Evolutionary conservation across 1,140 invertebrate genomes (phyloP).

Genomic region (Conus ventricosus): DNA sequence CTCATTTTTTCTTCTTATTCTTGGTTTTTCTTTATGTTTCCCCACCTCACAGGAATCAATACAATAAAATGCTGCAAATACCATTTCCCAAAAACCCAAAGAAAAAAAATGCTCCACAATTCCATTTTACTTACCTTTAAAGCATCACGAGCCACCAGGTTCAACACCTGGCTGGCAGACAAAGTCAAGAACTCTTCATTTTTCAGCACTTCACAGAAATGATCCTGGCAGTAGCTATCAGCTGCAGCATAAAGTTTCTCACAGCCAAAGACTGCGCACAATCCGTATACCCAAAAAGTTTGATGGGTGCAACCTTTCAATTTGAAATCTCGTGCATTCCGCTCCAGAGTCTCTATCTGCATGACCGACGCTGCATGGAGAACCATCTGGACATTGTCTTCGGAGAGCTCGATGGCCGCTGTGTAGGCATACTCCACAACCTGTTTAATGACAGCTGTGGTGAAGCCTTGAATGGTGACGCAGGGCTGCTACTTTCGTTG

Average conservation of each 20-base stretch:
- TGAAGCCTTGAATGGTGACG: constrained; percentile 42
- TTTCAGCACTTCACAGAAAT: constrained; percentile 48
- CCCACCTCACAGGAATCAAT: too few species aligned
- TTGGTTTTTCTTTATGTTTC: too few species aligned
- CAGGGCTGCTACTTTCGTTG: constrained; percentile 37
- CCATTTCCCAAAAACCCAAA: too few species aligned
- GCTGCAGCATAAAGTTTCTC: constrained; percentile 36
- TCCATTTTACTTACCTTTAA: constrained; percentile 24
- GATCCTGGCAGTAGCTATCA: constrained; percentile 45
- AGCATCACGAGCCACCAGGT: constrained; percentile 33
- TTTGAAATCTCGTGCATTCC: constrained; percentile 89
- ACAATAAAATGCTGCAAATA: too few species aligned
- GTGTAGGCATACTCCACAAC: constrained; percentile 47
- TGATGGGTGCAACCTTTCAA: constrained; percentile 91
- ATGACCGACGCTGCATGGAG: constrained; percentile 89
- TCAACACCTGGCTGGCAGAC: constrained; percentile 40
- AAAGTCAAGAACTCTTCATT: constrained; percentile 52
- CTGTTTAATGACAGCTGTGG: constrained; percentile 23
- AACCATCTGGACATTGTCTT: constrained; percentile 84
- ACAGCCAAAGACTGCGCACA: constrained; percentile 88
- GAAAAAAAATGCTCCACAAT: too few species aligned
- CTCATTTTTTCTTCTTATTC: too few species aligned
- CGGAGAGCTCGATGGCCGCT: constrained; percentile 40
- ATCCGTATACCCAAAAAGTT: constrained; percentile 92
- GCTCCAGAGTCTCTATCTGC: constrained; percentile 87